phyloP scores from a whole-genome alignment of 2,113 vertebrate species.

The Notechis scutatus region DNA sequence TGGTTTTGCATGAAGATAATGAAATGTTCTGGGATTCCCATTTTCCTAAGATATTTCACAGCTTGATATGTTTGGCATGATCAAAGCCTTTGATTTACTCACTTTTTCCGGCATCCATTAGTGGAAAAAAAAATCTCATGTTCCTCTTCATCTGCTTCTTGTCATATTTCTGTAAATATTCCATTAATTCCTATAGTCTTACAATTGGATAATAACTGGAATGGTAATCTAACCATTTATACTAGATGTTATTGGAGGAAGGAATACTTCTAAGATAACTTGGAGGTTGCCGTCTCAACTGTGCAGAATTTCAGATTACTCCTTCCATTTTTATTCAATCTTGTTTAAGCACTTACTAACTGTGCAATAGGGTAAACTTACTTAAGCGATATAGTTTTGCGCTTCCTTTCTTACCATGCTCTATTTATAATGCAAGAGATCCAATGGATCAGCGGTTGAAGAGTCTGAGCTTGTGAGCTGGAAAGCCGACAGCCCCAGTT shows the following conservation, averaged over 20 bases:
- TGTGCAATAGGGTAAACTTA: neutral
- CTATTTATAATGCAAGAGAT: neutral
- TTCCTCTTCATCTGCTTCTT: neutral
- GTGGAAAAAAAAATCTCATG: neutral
- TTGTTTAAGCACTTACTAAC: neutral
- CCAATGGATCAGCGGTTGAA: neutral
- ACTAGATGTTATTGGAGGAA: neutral
- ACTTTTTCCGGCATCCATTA: neutral
- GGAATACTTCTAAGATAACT: neutral
- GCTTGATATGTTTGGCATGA: neutral
- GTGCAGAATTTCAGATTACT: neutral
- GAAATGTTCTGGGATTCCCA: neutral
- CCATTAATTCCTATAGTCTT: neutral
- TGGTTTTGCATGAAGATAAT: neutral
- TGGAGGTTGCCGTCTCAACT: neutral
- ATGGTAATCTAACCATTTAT: neutral
- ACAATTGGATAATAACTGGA: neutral
- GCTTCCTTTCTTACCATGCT: neutral
- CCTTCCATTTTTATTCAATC: neutral
- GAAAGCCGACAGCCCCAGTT: neutral
- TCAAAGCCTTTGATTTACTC: neutral
- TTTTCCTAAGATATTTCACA: neutral
- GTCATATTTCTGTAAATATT: neutral
- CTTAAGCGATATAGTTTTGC: neutral
- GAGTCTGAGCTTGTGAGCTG: neutral